Evolutionary conservation across 2,888 invertebrate species (phyloP), one percentile per base, ranked within the genome.

Genomic region (Molanna angustata): DNA sequence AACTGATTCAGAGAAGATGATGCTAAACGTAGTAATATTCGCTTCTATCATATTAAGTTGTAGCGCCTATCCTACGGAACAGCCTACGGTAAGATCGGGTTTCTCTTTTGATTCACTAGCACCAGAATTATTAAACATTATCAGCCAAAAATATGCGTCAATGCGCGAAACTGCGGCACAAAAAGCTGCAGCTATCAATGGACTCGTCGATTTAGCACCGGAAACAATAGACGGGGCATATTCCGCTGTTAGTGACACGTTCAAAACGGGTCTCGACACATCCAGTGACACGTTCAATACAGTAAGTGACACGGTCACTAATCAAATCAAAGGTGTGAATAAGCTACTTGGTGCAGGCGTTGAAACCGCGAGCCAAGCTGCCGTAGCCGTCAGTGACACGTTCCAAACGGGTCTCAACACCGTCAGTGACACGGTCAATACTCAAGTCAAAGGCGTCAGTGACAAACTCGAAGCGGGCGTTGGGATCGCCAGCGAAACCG

Each of bases 51-150:
- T 54, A 6, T 27, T 22, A 11, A 39, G 27, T n/a, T 37, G 44
- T 4, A 21, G 21, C 3, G 43, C 54, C 16, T 51, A 53, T 17
- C 57, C 57, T 0, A 18, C 39, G 1, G 57, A 44, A 18, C 57
- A n/a, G n/a, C n/a, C n/a, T n/a, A n/a, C 57, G n/a, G 31, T 35
- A 6, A 57, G 27, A 14, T 45, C 54, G 11, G 54, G 35, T n/a
- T 43, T 57, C 21, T 32, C 43, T n/a, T 19, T 46, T 2, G 37
- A 27, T 14, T 35, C 35, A 4, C 1, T 42, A 6, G 27, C 32
- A 9, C 39, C 33, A 31, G 45, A 39, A 21, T 20, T 55, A 4
- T n/a, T 49, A 22, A 37, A 41, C 9, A 39, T 22, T 27, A 55
- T 45, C 7, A 52, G 43, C 31, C 33, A 49, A 16, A 48, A 58